Evolutionary conservation across 2,888 invertebrate genomes (phyloP).

Genomic region (Elysia crispata): DNA sequence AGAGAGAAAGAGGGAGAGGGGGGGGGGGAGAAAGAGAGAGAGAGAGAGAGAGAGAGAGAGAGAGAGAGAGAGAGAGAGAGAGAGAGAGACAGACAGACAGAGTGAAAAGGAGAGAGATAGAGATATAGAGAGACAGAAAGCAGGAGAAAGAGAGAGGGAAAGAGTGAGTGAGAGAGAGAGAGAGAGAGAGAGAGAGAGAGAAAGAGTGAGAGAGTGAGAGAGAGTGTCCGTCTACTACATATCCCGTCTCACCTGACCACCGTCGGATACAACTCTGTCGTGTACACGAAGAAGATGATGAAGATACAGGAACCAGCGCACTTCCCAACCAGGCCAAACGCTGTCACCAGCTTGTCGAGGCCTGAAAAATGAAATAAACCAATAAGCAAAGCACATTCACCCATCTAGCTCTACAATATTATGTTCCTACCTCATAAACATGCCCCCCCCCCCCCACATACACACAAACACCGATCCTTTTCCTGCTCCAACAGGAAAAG

Average conservation of each 20-base stretch:
- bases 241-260: conserved; percentile 66
- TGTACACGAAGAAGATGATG: conserved; percentile 77
- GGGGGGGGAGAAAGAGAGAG: background rate
- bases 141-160: no score
- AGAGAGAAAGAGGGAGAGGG: no score
- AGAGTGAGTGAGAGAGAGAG: background rate
- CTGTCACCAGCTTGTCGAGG: conserved; percentile 51
- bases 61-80: conserved; percentile 1
- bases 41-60: conserved; percentile 22
- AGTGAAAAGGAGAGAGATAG: background rate
- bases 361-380: background rate
- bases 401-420: no score
- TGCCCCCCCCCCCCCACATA: no score
- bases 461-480: no score
- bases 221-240: no score
- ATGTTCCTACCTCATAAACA: no score
- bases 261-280: conserved; percentile 76
- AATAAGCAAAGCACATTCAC: no score
- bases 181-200: conserved; percentile 25
- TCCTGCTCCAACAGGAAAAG: no score
- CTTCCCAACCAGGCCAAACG: conserved; percentile 76
- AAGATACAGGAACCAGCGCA: conserved; percentile 79
- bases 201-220: background rate
- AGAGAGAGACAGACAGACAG: conserved; percentile 30
- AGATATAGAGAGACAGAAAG: no score